phyloP scores from a whole-genome alignment of 1,140 invertebrate species.

The Drosophila albomicans region DNA sequence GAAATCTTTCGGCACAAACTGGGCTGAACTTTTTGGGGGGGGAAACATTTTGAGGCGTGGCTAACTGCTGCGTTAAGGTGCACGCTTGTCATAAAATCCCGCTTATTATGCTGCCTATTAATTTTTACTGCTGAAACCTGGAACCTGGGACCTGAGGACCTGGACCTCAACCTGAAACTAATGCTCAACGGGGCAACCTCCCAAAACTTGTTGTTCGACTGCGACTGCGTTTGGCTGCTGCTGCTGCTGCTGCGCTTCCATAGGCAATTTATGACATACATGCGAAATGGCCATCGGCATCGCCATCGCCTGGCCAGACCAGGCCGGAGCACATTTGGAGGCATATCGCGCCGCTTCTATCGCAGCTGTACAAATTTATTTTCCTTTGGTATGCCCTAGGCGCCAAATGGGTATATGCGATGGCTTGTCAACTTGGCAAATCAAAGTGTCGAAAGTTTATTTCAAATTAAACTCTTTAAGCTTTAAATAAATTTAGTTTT shows the following conservation, averaged over 20 bases:
- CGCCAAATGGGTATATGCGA: background rate
- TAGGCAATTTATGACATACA: conserved; percentile 79
- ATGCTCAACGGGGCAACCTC: background rate
- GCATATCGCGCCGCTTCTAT: conserved; percentile 72
- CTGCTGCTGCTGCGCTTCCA: conserved; percentile 42
- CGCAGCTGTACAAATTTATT: conserved; percentile 78
- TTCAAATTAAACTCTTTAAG: too few species aligned
- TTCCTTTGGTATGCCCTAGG: conserved; percentile 49
- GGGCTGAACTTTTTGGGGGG: background rate
- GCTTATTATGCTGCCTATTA: conserved; percentile 83
- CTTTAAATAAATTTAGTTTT: too few species aligned
- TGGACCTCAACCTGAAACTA: conserved; percentile 10
- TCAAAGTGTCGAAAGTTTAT: background rate
- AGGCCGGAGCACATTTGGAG: conserved; percentile 44
- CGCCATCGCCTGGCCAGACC: conserved; percentile 2
- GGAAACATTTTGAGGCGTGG: conserved; percentile 46
- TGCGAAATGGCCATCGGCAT: conserved; percentile 58
- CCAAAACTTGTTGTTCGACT: conserved; percentile 56
- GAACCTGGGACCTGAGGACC: background rate
- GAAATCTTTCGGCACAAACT: conserved; percentile 48
- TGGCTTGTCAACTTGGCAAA: background rate
- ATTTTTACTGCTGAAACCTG: conserved; percentile 76
- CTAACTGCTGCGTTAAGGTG: conserved; percentile 64
- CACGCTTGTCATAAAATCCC: conserved; percentile 82
- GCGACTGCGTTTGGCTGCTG: background rate